Percentiles rank a stretch among this genome's conserved stretches.
These are phyloP conservation scores for Agraylea sexmaculata DNA, from an alignment of 1,140 invertebrate genomes.

Conservation along the genomic window DNA sequence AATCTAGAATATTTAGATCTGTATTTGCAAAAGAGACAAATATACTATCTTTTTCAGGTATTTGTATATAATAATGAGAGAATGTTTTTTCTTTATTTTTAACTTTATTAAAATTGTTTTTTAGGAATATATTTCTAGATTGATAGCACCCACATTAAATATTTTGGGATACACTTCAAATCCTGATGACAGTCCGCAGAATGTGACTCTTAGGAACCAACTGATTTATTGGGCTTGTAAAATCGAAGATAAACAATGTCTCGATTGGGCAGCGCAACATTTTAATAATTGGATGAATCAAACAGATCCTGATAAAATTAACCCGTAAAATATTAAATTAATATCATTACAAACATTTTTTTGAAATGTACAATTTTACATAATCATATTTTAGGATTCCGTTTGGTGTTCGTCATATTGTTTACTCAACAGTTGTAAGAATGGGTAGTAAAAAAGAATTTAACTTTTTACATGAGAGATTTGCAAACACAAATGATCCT, in stretches of 20 bases:
- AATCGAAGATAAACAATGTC: slow-evolving; percentile 46
- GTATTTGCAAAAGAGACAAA: slow-evolving; percentile 26
- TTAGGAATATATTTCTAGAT: slow-evolving; percentile 27
- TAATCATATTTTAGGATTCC: slow-evolving; percentile 43
- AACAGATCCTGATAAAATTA: slow-evolving; percentile 38
- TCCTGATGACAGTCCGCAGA: slow-evolving; percentile 23
- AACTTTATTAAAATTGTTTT: slow-evolving; percentile 3
- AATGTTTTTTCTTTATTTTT: slow-evolving; percentile 3
- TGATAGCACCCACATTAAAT: slow-evolving; percentile 25
- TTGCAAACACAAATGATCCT: slow-evolving; percentile 18
- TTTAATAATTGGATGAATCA: slow-evolving; percentile 42
- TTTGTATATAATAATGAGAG: slow-evolving; percentile 7
- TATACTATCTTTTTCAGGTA: slow-evolving; percentile 33
- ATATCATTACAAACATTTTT: slow-evolving; percentile 5
- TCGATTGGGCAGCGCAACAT: slow-evolving; percentile 39
- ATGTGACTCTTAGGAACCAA: slow-evolving; percentile 36
- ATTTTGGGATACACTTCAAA: slow-evolving; percentile 20
- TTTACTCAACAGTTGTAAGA: slow-evolving; percentile 61
- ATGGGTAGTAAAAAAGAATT: slow-evolving; percentile 58
- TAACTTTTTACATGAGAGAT: slow-evolving; percentile 62
- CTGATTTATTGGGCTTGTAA: slow-evolving; percentile 46
- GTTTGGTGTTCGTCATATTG: slow-evolving; percentile 47
- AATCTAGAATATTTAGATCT: slow-evolving; percentile 38
- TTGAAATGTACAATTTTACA: slow-evolving; percentile 10
- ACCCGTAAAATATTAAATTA: slow-evolving; percentile 33